phyloP scores from a whole-genome alignment of 1,140 invertebrate genomes.

The Drosophila pruinosa region DNA sequence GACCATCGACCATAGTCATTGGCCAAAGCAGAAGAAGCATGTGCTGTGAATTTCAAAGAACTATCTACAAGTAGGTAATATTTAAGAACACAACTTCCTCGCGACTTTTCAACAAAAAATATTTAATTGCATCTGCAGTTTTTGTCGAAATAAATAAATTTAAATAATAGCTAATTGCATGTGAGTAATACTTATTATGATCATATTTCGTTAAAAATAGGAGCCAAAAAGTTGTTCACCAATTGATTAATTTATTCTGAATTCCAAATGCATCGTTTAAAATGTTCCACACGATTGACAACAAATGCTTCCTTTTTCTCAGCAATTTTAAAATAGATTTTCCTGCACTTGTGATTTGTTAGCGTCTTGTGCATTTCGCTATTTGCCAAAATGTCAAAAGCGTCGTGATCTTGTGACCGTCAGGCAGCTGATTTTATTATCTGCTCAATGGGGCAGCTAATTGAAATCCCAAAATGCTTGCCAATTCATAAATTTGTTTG shows the following conservation, averaged over 20 bases:
- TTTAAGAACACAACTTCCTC: not conserved
- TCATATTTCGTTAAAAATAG: too few species aligned
- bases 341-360: conserved; percentile 13
- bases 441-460: conserved; percentile 43
- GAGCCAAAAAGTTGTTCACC: too few species aligned
- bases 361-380: not conserved
- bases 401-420: conserved; percentile 54
- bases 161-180: too few species aligned
- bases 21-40: conserved; percentile 3
- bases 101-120: too few species aligned
- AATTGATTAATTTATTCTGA: too few species aligned
- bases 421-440: conserved; percentile 58
- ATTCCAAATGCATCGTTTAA: too few species aligned
- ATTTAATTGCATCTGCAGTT: too few species aligned
- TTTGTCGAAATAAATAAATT: too few species aligned
- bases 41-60: not conserved
- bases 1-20: conserved; percentile 21
- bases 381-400: conserved; percentile 20
- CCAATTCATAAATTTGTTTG: conserved; percentile 68
- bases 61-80: not conserved
- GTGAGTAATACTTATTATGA: too few species aligned
- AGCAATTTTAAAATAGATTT: conserved; percentile 20
- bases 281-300: too few species aligned
- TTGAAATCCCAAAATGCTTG: conserved; percentile 47
- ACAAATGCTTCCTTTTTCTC: not conserved